Conservation (phyloP, 2,113 vertebrate genomes). For the Nesogale talazaci region DNA sequence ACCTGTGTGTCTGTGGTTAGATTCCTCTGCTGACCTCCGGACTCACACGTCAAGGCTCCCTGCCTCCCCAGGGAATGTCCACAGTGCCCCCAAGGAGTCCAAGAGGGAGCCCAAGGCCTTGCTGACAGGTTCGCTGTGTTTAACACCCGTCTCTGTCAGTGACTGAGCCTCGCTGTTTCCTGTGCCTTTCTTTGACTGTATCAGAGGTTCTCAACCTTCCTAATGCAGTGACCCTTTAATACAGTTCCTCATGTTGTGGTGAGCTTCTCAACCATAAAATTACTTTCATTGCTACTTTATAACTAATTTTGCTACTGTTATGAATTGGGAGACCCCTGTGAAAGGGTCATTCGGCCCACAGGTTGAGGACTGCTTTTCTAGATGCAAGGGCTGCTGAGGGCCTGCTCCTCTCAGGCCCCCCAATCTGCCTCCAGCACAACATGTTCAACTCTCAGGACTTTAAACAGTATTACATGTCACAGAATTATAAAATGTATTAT, state of each 20-base stretch:
- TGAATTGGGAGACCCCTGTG: too few relatives aligned
- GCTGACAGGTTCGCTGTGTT: fast-evolving
- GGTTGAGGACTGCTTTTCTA: too few relatives aligned
- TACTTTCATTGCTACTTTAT: too few relatives aligned
- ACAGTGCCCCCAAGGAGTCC: background rate
- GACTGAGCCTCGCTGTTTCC: background rate
- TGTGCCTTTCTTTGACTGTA: too few relatives aligned
- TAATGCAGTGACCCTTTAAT: too few relatives aligned
- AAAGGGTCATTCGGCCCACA: too few relatives aligned
- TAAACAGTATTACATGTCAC: background rate
- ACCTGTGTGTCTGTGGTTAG: constrained; percentile 27
- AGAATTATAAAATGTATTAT: background rate
- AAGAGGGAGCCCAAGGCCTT: background rate
- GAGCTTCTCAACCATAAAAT: too few relatives aligned
- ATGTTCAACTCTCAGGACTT: background rate
- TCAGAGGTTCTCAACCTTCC: too few relatives aligned
- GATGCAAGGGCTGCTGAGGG: background rate
- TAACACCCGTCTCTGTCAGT: too few relatives aligned
- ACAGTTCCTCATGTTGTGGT: too few relatives aligned
- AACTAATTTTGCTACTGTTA: too few relatives aligned
- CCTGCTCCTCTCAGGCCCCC: background rate
- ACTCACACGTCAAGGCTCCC: background rate
- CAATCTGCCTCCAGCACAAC: background rate
- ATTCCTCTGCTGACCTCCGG: background rate
- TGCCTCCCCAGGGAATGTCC: fast-evolving